Base-by-base conservation (phyloP, 2,113 vertebrate species). In the Cephalopterus ornatus region DNA sequence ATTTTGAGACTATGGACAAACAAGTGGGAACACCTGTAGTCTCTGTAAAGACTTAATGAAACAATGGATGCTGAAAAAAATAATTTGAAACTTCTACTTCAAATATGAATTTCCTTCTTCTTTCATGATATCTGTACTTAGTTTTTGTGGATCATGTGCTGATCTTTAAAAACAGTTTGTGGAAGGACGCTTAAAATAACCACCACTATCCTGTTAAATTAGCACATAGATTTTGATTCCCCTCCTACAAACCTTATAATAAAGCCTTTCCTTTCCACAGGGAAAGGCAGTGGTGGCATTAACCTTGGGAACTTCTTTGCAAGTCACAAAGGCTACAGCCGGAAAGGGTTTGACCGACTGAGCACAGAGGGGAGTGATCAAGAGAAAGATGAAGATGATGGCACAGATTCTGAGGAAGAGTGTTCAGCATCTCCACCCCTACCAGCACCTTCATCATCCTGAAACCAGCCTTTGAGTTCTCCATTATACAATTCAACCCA, bases 291-390 rank as follows among this genome's bases (percentile, higher is more conserved):
- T 7, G 98, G 99, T 85, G 98, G 99, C 61, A 97, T 99, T 86
- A 99, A 99, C 91, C 98, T 99, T 49, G 99, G 99, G 23, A 99
- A 99, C 95, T 99, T 99, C 98, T 99, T 99, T 66, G 99, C 99
- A 3, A 98, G 98, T 67, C 99, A 98, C 58, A 98, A 99, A 93
- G 98, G 99, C 88, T 99, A 99, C 97, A 99, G 98, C 75, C 98
- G 98, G 5, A 99, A 99, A 97, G 99, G 99, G 35, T 99, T 99
- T 65, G 99, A 99, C 97, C 98, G 99, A 66, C 98, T 99, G 61
- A 99, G 99, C 92, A 99, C 99, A 0, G 99, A 99, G 94, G 99
- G 99, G 66, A 99, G 99, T 12, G 99, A 99, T 97, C 99, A 99
- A 89, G 99, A 99, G 96, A 99, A 99, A 90, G 99, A 99, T 5